Percentiles rank a stretch among this genome's conserved stretches.
These are phyloP conservation scores for Corvus hawaiiensis DNA, from an alignment of 2,113 vertebrate species.

Conservation along the genomic window DNA sequence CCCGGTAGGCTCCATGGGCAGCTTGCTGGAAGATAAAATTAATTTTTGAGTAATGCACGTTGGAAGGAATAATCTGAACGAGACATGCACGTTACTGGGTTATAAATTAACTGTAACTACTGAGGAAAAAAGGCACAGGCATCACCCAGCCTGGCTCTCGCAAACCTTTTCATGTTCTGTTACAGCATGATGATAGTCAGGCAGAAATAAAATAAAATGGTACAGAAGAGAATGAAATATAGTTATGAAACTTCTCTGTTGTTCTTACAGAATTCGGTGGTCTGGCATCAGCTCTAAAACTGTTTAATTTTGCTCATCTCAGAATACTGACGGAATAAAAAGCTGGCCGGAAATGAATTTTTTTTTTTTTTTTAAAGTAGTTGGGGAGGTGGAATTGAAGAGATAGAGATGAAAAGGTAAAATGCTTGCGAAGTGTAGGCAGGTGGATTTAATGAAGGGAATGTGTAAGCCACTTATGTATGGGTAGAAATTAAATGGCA, in stretches of 20 bases:
- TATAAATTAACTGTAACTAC: slow-evolving; percentile 58
- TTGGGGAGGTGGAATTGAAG: not conserved
- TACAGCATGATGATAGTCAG: fast-evolving
- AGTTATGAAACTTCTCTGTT: not conserved
- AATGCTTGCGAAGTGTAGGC: not conserved
- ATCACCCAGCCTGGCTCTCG: not conserved
- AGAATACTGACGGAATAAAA: not conserved
- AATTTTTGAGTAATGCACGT: slow-evolving; percentile 54
- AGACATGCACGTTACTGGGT: slow-evolving; percentile 34
- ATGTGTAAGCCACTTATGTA: not conserved
- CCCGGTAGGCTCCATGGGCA: not conserved
- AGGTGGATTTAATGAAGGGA: slow-evolving; percentile 16
- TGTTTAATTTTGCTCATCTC: not conserved
- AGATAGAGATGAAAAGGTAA: not conserved
- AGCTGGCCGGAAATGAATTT: not conserved
- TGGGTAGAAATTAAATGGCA: not conserved
- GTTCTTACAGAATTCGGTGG: not conserved
- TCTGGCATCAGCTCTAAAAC: not conserved
- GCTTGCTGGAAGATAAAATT: slow-evolving; percentile 62
- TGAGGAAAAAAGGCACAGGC: not conserved
- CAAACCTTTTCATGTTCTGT: not conserved
- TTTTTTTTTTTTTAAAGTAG: not conserved
- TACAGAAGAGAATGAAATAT: not conserved
- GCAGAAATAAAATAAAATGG: not conserved
- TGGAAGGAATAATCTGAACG: slow-evolving; percentile 48